Evolutionary conservation across 2,888 invertebrate genomes (phyloP), one percentile per base, ranked within the genome.

Genomic region (Ypsolopha scabrella): DNA sequence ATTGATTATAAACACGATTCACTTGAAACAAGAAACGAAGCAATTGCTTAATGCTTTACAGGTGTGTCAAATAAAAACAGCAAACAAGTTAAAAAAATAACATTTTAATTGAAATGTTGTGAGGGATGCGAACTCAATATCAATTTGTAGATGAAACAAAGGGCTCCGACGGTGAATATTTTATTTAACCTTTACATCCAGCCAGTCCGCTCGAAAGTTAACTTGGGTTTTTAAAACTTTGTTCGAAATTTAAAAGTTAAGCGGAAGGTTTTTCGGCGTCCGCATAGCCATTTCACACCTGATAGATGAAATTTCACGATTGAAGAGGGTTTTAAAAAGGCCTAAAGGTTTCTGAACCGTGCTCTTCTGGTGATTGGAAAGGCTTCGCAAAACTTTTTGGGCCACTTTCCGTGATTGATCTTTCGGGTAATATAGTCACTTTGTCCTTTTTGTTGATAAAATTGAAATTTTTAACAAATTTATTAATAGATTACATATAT

Each of bases 171-270:
- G 41, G 67, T 71, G 71, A 76, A 82, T 82, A 77, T 80, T 82
- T 82, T 79, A 82, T 82, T 77, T 75, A 72, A 71, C 56, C 57
- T 51, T 52, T 37, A 41, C 46, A 38, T 37, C 36, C 60, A 61
- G 62, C 60, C 60, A 63, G 65, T 61, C 70, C 65, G 66, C 59
- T 60, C 60, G 61, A 67, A 80, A 82, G 81, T 83, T 77, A 77
- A 80, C 83, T 82, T 82, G 65, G 80, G 76, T 83, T 85, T 85
- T 85, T 81, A 83, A 82, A 86, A 85, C 79, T 85, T 85, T 72
- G 68, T 62, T 63, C 56, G 58, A 68, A 82, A 79, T 75, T 81
- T 81, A 24, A 67, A 67, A 41, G 41, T 47, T 48, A 62, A 59
- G 62, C 65, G 70, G 71, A 24, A 69, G 72, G 33, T 47, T 52